phyloP scores from a whole-genome alignment of 2,113 vertebrate species.

The Peromyscus leucopus region DNA sequence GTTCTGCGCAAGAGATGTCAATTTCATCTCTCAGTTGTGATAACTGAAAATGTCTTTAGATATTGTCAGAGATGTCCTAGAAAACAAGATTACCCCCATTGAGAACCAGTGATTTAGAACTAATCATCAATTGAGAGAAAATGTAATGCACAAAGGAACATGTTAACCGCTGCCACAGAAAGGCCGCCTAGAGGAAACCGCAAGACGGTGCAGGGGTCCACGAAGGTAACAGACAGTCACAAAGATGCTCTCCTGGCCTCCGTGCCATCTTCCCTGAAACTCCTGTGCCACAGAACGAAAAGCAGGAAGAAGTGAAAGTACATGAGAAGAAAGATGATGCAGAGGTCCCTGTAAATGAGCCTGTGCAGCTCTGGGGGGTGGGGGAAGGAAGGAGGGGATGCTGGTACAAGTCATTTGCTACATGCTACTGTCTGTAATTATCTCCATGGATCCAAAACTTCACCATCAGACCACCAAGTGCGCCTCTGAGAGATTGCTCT shows the following conservation, averaged over 20 bases:
- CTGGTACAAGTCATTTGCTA: background rate
- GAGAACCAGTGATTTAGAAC: conserved; percentile 33
- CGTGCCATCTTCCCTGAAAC: background rate
- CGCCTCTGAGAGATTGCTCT: background rate
- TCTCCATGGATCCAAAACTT: background rate
- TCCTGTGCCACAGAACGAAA: background rate
- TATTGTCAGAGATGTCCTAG: background rate
- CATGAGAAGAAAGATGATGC: background rate
- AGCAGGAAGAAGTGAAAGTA: background rate
- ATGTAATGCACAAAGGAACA: conserved; percentile 36
- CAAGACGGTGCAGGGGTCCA: background rate
- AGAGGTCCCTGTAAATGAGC: background rate
- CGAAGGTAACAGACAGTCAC: background rate
- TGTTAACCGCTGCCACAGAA: background rate
- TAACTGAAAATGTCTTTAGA: background rate
- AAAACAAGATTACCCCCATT: background rate
- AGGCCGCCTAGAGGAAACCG: background rate
- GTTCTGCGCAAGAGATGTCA: conserved; percentile 4
- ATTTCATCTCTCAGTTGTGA: background rate
- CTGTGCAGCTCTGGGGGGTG: background rate
- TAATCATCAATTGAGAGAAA: conserved; percentile 48
- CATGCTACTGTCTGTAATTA: background rate
- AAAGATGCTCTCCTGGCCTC: background rate
- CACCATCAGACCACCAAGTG: background rate
- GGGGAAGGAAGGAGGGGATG: background rate